phyloP scores from a whole-genome alignment of 2,113 vertebrate species.

The Gymnarchus niloticus region DNA sequence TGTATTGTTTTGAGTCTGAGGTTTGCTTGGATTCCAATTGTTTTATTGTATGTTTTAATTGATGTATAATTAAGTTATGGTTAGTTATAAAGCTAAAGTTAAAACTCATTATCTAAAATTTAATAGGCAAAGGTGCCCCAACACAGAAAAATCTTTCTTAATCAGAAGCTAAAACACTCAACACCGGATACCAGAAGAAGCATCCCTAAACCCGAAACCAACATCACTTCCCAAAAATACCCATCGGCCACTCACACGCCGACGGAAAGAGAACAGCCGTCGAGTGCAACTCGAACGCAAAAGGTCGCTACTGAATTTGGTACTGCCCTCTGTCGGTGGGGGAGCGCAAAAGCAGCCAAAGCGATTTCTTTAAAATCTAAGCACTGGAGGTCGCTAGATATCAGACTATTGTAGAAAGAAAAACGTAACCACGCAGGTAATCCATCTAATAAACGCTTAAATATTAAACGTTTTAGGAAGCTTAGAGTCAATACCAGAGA shows the following conservation, averaged over 20 bases:
- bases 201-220: neutral
- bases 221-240: neutral
- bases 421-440: neutral
- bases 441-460: too few species aligned
- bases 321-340: neutral
- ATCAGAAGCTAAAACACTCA: neutral
- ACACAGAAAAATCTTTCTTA: neutral
- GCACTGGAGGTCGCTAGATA: neutral
- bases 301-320: neutral
- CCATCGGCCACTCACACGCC: neutral
- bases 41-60: too few species aligned
- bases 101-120: neutral
- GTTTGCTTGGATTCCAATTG: too few species aligned
- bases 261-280: neutral
- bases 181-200: neutral
- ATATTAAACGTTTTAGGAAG: too few species aligned
- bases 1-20: too few species aligned
- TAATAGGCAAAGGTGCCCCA: neutral
- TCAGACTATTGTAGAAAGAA: neutral
- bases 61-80: too few species aligned
- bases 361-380: neutral
- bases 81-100: too few species aligned
- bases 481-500: too few species aligned
- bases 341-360: neutral
- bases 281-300: neutral